These are phyloP conservation scores for Aphelenchoides besseyi DNA, from an alignment of 1,140 invertebrate species.

Conservation along the genomic window DNA sequence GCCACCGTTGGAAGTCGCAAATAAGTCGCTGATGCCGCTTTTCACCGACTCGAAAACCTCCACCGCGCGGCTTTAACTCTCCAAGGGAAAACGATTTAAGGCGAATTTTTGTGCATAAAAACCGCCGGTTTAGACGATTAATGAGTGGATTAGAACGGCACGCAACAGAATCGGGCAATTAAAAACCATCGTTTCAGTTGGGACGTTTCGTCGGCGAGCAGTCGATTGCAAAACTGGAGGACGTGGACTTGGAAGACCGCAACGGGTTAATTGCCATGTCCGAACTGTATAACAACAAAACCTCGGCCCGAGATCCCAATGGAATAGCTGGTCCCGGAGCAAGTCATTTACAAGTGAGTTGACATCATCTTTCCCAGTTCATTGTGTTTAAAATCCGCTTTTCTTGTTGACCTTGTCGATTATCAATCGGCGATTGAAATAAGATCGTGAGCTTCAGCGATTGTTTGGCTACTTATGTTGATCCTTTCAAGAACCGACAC, in stretches of 20 bases:
- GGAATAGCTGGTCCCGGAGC: constrained; percentile 19
- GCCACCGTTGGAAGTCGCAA: no score
- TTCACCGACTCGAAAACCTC: no score
- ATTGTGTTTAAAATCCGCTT: no score
- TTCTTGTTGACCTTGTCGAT: background rate
- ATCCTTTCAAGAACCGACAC: no score
- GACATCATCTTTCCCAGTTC: no score
- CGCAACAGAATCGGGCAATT: background rate
- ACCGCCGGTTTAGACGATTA: no score
- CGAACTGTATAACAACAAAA: constrained; percentile 20
- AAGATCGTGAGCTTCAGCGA: background rate
- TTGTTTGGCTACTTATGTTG: no score
- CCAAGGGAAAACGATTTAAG: no score
- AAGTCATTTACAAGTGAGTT: background rate
- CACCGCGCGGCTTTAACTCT: no score
- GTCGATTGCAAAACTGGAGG: constrained; percentile 27
- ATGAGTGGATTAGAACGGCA: background rate
- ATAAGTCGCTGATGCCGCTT: no score
- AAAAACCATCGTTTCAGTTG: constrained; percentile 11
- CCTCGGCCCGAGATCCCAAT: background rate
- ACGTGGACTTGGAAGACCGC: constrained; percentile 30
- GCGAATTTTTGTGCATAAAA: no score
- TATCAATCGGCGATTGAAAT: background rate
- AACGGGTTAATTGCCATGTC: constrained; percentile 30
- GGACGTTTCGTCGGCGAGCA: constrained; percentile 24